Conservation (phyloP, 2,888 invertebrate species). For the Sinhomidia bicolor region DNA sequence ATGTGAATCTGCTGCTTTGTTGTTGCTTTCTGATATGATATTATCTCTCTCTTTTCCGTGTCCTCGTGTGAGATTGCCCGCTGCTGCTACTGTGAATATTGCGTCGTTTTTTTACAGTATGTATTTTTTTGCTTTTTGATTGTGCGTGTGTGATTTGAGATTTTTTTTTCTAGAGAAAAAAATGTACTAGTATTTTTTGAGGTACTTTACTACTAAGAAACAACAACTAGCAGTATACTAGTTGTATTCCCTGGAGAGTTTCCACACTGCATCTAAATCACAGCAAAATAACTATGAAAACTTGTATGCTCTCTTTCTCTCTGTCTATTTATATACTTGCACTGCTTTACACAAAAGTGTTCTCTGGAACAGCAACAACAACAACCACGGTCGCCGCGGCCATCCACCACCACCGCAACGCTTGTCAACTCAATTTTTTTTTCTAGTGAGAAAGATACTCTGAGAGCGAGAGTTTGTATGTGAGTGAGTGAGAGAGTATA, state of each 20-base stretch:
- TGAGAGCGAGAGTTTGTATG: not conserved
- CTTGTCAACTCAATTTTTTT: constrained; percentile 51
- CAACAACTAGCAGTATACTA: not conserved
- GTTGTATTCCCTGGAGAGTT: constrained; percentile 51
- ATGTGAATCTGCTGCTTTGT: not conserved
- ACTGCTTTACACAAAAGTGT: constrained; percentile 19
- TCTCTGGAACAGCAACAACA: constrained; percentile 31
- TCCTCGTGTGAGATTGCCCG: not conserved
- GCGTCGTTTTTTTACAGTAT: not conserved
- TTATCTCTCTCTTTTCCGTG: too few species aligned
- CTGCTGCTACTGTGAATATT: not conserved
- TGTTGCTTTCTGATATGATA: constrained; percentile 5
- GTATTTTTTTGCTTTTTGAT: constrained; percentile 34
- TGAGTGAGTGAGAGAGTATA: constrained; percentile 20
- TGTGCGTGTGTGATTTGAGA: constrained; percentile 35
- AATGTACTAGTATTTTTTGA: not conserved
- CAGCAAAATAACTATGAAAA: constrained; percentile 44
- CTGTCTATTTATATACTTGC: too few species aligned
- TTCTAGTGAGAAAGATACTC: too few species aligned
- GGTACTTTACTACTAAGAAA: not conserved
- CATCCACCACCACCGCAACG: constrained; percentile 50
- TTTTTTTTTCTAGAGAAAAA: not conserved
- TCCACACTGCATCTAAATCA: constrained; percentile 62
- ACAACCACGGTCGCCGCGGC: too few species aligned
- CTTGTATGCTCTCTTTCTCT: too few species aligned